These are phyloP conservation scores for Cephus pygmeus DNA, from an alignment of 2,888 invertebrate genomes.

Conservation along the genomic window DNA sequence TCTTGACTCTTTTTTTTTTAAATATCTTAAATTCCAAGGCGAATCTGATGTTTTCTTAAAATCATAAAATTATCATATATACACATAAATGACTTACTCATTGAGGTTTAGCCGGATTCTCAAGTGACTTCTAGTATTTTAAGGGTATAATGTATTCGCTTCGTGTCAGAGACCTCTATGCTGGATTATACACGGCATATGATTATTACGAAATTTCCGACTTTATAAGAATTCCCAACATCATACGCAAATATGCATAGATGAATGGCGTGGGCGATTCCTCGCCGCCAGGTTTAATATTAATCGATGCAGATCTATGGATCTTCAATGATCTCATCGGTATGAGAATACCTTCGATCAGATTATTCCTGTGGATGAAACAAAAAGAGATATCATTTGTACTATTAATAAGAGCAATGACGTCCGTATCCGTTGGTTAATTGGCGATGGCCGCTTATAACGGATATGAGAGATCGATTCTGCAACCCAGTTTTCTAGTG, in stretches of 20 bases:
- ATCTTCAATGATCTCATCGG: background rate
- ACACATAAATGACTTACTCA: background rate
- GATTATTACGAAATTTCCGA: background rate
- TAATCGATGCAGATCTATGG: background rate
- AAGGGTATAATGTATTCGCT: background rate
- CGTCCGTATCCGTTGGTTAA: background rate
- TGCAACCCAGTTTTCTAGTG: background rate
- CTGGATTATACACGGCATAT: background rate
- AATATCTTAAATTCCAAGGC: background rate
- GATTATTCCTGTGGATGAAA: background rate
- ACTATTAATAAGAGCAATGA: background rate
- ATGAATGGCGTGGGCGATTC: background rate
- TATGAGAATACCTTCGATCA: background rate
- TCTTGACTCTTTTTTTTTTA: background rate
- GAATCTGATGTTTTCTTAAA: background rate
- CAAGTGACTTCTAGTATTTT: background rate
- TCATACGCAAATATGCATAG: background rate
- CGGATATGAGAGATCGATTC: background rate
- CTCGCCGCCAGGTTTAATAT: background rate
- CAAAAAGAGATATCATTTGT: background rate
- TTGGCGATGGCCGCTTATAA: background rate
- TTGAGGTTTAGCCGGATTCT: background rate
- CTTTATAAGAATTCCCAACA: background rate
- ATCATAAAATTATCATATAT: background rate
- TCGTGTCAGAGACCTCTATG: background rate